Percentiles rank a stretch among this genome's conserved stretches.
Evolutionary conservation across 2,113 vertebrate species (phyloP).

Genomic region (Mesoclemmys tuberculata): DNA sequence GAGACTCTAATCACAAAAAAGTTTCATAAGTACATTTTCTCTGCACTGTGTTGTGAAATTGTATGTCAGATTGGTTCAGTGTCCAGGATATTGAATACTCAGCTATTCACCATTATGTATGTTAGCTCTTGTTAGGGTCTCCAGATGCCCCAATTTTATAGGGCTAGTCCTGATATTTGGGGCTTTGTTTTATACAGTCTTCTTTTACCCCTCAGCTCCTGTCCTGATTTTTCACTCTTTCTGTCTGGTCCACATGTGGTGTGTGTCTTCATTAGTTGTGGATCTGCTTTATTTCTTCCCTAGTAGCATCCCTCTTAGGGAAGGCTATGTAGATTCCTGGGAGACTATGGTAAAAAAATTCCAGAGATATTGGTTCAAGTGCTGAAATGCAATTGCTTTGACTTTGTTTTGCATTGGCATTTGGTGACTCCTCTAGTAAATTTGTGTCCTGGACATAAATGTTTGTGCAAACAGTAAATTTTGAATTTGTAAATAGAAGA

Average conservation of each 20-base stretch:
- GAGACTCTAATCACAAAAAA: not conserved
- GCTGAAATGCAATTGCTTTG: not conserved
- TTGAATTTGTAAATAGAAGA: not conserved
- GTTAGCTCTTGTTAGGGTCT: not conserved
- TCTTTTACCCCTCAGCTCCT: too few relatives aligned
- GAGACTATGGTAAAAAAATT: not conserved
- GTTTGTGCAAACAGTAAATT: not conserved
- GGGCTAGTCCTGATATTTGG: too few relatives aligned
- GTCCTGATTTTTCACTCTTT: too few relatives aligned
- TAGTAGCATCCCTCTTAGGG: not conserved
- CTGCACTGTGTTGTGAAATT: not conserved
- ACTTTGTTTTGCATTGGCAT: rapidly evolving
- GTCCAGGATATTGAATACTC: not conserved
- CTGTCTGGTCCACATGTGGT: not conserved
- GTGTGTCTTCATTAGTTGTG: not conserved
- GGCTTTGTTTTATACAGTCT: too few relatives aligned
- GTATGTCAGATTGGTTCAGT: not conserved
- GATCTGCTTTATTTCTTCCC: not conserved
- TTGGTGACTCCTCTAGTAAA: not conserved
- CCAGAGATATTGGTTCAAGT: not conserved
- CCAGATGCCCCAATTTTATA: too few relatives aligned
- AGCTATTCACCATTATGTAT: not conserved
- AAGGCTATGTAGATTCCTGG: too few relatives aligned
- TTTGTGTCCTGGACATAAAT: not conserved
- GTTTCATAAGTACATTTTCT: not conserved